A percentile compares a stretch with the other conserved stretches of the same genome.
phyloP scores from a whole-genome alignment of 2,797 vertebrate species.

The Gambusia yucatana region DNA sequence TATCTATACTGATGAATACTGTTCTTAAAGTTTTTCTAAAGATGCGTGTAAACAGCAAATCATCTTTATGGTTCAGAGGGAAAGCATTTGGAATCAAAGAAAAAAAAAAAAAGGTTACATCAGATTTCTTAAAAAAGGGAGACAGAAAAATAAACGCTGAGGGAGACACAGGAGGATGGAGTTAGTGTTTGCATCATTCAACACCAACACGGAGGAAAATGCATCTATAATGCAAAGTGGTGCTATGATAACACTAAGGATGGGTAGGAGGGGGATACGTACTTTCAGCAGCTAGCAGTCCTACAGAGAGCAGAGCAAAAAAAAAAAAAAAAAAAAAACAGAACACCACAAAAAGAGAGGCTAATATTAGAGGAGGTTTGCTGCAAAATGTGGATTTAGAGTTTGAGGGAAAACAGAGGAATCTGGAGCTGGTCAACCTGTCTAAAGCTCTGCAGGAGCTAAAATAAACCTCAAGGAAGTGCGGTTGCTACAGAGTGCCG shows the following conservation, averaged over 20 bases:
- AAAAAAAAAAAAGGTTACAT: slow-evolving; percentile 8
- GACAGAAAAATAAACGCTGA: slow-evolving; percentile 12
- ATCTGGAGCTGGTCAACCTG: slow-evolving; percentile 6
- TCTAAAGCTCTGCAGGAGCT: slow-evolving; percentile 26
- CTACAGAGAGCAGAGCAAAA: slow-evolving; percentile 89
- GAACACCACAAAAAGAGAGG: slow-evolving; percentile 67
- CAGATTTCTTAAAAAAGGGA: slow-evolving; percentile 22
- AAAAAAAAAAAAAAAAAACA: slow-evolving; percentile 61
- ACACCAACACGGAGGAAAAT: slow-evolving; percentile 10
- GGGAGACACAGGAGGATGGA: slow-evolving; percentile 7
- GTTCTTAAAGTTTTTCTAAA: neutral
- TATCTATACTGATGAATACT: neutral
- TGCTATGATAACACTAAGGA: slow-evolving; percentile 35
- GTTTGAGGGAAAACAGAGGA: slow-evolving; percentile 9
- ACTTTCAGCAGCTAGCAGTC: slow-evolving; percentile 99
- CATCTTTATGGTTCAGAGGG: slow-evolving; percentile 14
- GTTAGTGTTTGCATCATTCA: slow-evolving; percentile 21
- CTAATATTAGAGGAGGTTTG: slow-evolving; percentile 59
- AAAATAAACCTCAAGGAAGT: slow-evolving; percentile 46
- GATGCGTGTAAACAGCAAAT: slow-evolving; percentile 36
- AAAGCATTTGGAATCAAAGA: slow-evolving; percentile 17
- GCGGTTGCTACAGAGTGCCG: slow-evolving; percentile 37
- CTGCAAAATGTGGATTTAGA: slow-evolving; percentile 18
- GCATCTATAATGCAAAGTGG: slow-evolving; percentile 30
- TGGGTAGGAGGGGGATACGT: slow-evolving; percentile 85